Evolutionary conservation across 1,140 invertebrate genomes (phyloP).

Genomic region (Caenorhabditis briggsae): DNA sequence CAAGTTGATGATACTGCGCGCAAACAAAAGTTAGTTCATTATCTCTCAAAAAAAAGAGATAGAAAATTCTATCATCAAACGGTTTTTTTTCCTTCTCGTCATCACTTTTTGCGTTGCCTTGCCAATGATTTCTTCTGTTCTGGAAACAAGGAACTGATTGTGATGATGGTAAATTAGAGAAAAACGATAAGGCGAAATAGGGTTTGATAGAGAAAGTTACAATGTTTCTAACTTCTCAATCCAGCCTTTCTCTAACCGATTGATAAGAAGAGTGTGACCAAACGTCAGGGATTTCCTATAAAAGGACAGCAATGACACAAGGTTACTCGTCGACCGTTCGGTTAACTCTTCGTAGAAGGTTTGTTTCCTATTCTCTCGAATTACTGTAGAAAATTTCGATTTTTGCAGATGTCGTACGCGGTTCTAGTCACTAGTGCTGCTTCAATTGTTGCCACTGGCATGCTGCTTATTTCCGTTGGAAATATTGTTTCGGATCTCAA

Average conservation of each 20-base stretch:
- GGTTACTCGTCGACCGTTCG: constrained; percentile 30
- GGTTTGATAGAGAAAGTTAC: constrained; percentile 30
- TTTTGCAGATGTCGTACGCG: constrained; percentile 47
- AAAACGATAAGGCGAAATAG: background rate
- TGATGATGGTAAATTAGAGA: background rate
- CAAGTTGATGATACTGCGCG: background rate
- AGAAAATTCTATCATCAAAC: background rate
- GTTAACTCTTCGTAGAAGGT: constrained; percentile 44
- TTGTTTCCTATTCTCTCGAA: background rate
- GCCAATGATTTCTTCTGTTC: constrained; percentile 7
- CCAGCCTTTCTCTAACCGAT: constrained; percentile 4
- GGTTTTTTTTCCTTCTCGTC: background rate
- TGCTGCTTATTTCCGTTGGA: constrained; percentile 48
- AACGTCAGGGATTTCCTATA: constrained; percentile 37
- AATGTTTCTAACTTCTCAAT: constrained; percentile 26
- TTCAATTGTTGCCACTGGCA: constrained; percentile 36
- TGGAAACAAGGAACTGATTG: constrained; percentile 43
- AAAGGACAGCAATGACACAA: constrained; percentile 15
- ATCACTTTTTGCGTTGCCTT: background rate
- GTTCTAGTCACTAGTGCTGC: constrained; percentile 37
- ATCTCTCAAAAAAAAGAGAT: background rate
- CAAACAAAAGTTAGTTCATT: background rate
- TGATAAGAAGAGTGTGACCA: constrained; percentile 52
- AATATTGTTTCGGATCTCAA: constrained; percentile 49
- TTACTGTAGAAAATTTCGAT: background rate